These are phyloP conservation scores for Colistium nudipinnis DNA, from an alignment of 2,113 vertebrate species.

Conservation along the genomic window DNA sequence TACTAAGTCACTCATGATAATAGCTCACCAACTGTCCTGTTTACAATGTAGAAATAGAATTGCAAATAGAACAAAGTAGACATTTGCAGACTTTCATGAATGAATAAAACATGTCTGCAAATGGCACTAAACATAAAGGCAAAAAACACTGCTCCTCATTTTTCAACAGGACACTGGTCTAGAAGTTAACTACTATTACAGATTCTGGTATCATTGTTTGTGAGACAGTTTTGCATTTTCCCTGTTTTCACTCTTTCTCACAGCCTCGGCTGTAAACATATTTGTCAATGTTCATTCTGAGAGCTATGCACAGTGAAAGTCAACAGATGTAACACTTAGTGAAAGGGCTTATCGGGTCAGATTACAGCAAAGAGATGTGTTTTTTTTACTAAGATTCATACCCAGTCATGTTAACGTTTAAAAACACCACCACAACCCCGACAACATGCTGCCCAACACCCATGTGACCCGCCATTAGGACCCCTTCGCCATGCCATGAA, in stretches of 20 bases:
- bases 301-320: constrained; percentile 15
- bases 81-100: neutral
- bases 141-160: neutral
- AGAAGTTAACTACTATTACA: neutral
- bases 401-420: constrained; percentile 18
- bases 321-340: constrained; percentile 52
- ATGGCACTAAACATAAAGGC: too few species aligned
- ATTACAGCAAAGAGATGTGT: constrained; percentile 16
- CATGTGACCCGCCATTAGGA: neutral
- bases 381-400: constrained; percentile 27
- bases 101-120: neutral
- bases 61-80: neutral
- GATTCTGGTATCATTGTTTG: too few species aligned
- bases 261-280: constrained; percentile 32
- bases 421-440: neutral
- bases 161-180: neutral
- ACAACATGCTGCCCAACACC: neutral
- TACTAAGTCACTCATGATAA: neutral
- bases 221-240: neutral
- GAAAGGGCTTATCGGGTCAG: constrained; percentile 14
- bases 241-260: neutral
- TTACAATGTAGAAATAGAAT: constrained; percentile 6
- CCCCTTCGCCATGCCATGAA: neutral
- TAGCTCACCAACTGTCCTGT: neutral
- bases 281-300: constrained; percentile 5